Base-by-base conservation (phyloP, 64 coral and sea anemone species). In the Montipora foliosa region DNA sequence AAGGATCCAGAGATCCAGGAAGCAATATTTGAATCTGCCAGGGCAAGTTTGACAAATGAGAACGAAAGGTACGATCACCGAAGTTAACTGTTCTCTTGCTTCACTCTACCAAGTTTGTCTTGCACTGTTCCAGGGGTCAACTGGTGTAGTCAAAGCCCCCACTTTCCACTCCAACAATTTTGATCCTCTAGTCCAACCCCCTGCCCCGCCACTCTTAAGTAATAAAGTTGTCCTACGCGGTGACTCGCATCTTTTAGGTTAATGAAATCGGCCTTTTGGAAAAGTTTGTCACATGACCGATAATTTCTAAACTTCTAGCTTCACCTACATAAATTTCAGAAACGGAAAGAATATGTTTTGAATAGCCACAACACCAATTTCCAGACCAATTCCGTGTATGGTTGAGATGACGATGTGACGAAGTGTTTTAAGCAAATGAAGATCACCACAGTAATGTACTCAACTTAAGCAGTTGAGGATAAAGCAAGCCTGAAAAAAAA, bases 281-380 rank as follows among this genome's bases (percentile, higher is more conserved):
- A 72, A 2, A 72, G 16, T 72, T 15, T 17, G 69, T 72, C 69
- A 72, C 16, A 4, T 72, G 69, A 11, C 69, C 4, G 15, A 72
- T 72, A 72, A 72, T 19, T 72, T 72, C 69, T 72, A 72, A 72
- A 72, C 16, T 72, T 72, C 69, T 72, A 72, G 22, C 10, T 72
- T n/a, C 69, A 72, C 16, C 69, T 15, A 72, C 6, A 72, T 72
- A 25, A 72, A 72, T 72, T 72, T 72, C 69, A 72, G 69, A 25
- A 72, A 72, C 69, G 22, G 69, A 72, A 72, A 72, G 69, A 25
- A 25, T 25, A 72, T 72, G 69, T 72, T 67, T 67, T 67, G 1
- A 67, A 17, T 67, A 67, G 62, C 1, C 62, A 67, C 0, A 67
- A 67, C 62, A 67, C 62, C 62, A 67, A 67, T 67, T 67, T 67